Conservation (phyloP, 2,797 vertebrate species). For the Enteromius thamalakanensis region DNA sequence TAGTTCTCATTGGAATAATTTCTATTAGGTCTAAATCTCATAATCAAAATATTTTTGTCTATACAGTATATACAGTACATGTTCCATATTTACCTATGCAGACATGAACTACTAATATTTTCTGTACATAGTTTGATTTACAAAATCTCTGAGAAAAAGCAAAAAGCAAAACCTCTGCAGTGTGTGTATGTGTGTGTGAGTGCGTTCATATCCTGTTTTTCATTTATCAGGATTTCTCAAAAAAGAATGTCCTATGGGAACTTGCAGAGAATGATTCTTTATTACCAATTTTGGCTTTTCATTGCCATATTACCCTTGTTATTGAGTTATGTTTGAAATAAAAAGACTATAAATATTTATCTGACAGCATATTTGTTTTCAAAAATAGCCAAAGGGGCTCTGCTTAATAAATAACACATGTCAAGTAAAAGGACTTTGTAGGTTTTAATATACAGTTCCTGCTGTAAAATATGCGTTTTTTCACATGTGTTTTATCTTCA, state of each 20-base stretch:
- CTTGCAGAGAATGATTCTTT: background rate
- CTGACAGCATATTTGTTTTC: background rate
- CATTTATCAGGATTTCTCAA: conserved; percentile 6
- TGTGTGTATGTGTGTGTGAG: background rate
- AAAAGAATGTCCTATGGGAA: conserved; percentile 11
- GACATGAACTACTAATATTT: background rate
- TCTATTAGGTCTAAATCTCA: background rate
- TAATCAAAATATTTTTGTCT: background rate
- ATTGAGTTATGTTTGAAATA: background rate
- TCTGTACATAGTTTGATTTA: background rate
- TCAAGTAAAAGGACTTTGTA: background rate
- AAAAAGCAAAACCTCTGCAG: background rate
- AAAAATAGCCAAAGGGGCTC: background rate
- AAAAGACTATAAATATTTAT: conserved; percentile 1
- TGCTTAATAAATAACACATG: background rate
- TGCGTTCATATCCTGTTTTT: background rate
- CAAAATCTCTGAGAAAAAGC: background rate
- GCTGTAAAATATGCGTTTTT: background rate
- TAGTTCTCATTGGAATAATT: background rate
- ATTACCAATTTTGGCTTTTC: background rate
- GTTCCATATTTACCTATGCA: background rate
- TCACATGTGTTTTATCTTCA: conserved; percentile 24
- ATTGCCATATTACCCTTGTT: background rate
- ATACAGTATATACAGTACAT: no score
- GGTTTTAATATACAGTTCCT: background rate